These are phyloP conservation scores for Syngnathus acus DNA, from an alignment of 2,797 vertebrate species.

Conservation along the genomic window DNA sequence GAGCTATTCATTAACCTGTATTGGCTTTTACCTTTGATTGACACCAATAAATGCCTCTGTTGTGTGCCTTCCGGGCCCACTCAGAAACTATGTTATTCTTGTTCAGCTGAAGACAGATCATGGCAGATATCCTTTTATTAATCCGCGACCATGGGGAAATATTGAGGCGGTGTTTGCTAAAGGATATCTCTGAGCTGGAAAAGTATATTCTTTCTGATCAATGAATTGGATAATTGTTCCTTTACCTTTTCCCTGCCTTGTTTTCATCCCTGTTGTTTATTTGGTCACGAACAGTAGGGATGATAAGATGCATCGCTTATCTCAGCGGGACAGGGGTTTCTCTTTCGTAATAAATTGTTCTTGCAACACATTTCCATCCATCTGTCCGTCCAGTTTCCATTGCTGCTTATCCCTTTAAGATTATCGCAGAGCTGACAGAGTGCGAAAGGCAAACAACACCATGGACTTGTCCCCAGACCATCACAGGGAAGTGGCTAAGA, in stretches of 20 bases:
- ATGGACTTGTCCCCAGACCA: not conserved
- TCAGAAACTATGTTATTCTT: conserved; percentile 8
- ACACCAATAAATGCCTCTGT: conserved; percentile 27
- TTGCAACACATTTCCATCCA: not conserved
- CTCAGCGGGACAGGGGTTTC: not conserved
- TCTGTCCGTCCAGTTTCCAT: no score
- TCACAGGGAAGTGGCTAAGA: not conserved
- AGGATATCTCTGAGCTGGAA: not conserved
- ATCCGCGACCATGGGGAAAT: not conserved
- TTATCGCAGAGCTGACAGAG: no score
- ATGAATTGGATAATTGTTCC: not conserved
- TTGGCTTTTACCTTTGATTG: conserved; percentile 22
- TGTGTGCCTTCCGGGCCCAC: conserved; percentile 19
- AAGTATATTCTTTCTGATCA: not conserved
- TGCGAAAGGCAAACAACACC: not conserved
- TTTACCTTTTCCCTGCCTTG: not conserved
- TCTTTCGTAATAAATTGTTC: not conserved
- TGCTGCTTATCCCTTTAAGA: no score
- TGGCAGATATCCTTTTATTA: conserved; percentile 4
- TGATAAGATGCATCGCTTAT: not conserved
- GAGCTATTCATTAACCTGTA: conserved; percentile 35
- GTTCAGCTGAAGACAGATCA: not conserved
- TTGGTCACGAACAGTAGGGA: not conserved
- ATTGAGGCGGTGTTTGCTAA: not conserved
- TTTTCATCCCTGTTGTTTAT: not conserved